Base-by-base conservation (phyloP, 2,888 invertebrate genomes). In the Cordylochernes scorpioides region DNA sequence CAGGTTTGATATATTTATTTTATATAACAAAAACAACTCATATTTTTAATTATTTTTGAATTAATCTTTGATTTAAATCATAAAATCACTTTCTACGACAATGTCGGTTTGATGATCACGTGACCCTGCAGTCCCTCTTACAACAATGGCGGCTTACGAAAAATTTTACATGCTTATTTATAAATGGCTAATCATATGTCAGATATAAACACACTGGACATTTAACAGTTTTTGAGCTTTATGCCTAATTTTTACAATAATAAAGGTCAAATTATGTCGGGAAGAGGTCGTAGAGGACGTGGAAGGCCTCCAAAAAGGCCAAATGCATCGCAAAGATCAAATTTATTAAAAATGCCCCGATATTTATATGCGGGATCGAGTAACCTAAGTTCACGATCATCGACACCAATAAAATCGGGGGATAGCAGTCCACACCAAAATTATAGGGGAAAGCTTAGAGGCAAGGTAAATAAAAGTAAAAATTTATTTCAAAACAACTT, bases 291-390 rank as follows among this genome's bases (percentile, higher is more conserved):
- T 22, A 24, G 38, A 29, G 38, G 38, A 19, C 38, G 38, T 18
- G 38, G 38, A 15, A 30, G 38, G 28, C 38, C 38, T 12, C 38
- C 38, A 9, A 38, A 38, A 28, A 27, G 38, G 29, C 33, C 33
- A 25, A 30, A 33, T 30, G 30, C 32, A 31, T 38, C 38, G 19
- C 32, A 33, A 18, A 29, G 38, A 27, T 26, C 29, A 28, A 35
- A 38, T 35, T 33, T 35, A 22, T 25, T 33, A 28, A 38, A 38
- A 33, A 38, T 35, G 32, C 38, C 38, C 9, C 24, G 38, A 31
- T 38, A 38, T 33, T 31, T 38, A 30, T 38, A 33, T 32, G 38
- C 38, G 24, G 38, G 38, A 7, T 35, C 35, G 15, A 30, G 35
- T 28, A 34, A 34, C 34, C 34, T 32, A 28, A 29, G 32, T 25